Evolutionary conservation across 2,113 vertebrate genomes (phyloP), one percentile per base, ranked within the genome.

Genomic region (Xiphias gladius): DNA sequence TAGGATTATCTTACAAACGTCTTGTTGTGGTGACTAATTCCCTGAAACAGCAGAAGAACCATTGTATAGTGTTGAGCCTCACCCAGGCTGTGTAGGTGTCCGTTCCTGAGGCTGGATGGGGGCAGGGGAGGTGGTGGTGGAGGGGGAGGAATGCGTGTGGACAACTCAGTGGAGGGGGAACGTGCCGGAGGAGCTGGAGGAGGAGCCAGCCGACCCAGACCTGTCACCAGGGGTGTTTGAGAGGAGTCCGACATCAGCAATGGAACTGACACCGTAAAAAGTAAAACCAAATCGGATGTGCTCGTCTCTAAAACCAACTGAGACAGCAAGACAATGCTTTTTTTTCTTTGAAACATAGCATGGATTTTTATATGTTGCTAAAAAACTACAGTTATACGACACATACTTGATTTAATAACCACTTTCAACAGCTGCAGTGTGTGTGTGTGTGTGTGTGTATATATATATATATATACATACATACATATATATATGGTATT

Each of bases 141-240:
- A 66, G 94, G 86, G 46, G 94, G 95, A 70, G 92, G 84, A 90
- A 94, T 93, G 92, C 96, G 97, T 94, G 93, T 96, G 0, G 97
- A 96, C 37, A 99, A 94, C 85, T 99, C 98, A 0, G 98, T 99
- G 43, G 94, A 94, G 64, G 98, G 96, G 13, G 97, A 99, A 26
- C 98, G 96, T 20, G 96, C 93, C 1, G 98, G 98, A 14, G 98
- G 98, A 55, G 94, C 96, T 1, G 98, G 98, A 26, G 98, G 98
- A 54, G 96, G 95, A 76, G 95, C 96, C 70, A 97, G 86, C 76
- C 97, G 96, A 16, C 94, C 95, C 22, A 91, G 94, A 86, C 95
- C 88, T 0, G 92, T 66, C 76, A 17, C 26, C 20, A 58, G 24
- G 24, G 32, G 80, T 0, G 6, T 12, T 58, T 61, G 63, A 74